A percentile compares a stretch with the other conserved stretches of the same genome.
Evolutionary conservation across 2,797 vertebrate genomes (phyloP).

Genomic region (Phalanger gymnotis): DNA sequence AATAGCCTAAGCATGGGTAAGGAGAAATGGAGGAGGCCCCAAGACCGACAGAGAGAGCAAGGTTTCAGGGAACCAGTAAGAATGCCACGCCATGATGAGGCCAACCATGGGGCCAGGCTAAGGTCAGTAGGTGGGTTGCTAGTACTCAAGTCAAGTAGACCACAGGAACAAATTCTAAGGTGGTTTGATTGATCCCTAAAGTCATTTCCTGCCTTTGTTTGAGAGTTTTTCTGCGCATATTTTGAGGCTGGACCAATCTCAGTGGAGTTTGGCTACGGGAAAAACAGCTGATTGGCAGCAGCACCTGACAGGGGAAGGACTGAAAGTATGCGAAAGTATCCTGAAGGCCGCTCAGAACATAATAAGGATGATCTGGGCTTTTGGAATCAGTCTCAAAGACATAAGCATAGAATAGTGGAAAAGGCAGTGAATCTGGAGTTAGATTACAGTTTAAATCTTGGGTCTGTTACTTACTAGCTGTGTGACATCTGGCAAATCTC

Average conservation of each 20-base stretch:
- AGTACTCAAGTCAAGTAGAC: background rate
- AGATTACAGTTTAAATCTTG: constrained; percentile 8
- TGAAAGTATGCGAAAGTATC: no score
- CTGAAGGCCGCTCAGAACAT: background rate
- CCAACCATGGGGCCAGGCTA: no score
- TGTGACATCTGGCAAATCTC: background rate
- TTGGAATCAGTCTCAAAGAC: background rate
- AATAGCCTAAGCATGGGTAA: background rate
- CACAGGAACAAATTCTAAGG: background rate
- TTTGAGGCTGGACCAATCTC: background rate
- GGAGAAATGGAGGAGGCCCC: background rate
- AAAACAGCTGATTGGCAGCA: background rate
- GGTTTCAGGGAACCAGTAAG: background rate
- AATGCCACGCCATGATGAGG: background rate
- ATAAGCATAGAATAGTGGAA: background rate
- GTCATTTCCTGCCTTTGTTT: background rate
- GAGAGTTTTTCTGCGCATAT: background rate
- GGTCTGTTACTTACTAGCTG: background rate
- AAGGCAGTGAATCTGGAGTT: background rate
- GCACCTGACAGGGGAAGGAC: no score
- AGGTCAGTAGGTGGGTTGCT: background rate
- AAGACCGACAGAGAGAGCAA: background rate
- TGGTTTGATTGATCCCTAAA: background rate
- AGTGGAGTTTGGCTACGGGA: background rate
- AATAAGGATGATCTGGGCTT: background rate